Evolutionary conservation across 2,113 vertebrate species (phyloP).

Genomic region (rat (Rattus norvegicus)): DNA sequence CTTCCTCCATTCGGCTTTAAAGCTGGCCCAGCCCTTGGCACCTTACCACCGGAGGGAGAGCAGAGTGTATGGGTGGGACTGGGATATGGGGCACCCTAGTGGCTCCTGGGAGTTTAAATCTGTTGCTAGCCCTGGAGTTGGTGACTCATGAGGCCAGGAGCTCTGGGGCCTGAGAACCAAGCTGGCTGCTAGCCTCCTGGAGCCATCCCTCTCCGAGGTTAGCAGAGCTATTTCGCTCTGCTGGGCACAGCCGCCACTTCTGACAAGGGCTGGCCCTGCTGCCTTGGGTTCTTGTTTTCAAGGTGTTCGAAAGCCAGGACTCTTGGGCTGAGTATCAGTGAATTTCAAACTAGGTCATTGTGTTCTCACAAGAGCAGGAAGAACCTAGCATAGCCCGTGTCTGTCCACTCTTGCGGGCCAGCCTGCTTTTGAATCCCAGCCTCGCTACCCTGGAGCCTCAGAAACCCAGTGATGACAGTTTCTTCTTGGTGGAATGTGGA

Average conservation of each 20-base stretch:
- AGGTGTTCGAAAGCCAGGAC: background rate
- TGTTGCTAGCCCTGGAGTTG: background rate
- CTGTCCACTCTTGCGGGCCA: background rate
- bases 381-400: background rate
- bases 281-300: accelerated
- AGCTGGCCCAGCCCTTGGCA: slow-evolving; percentile 44
- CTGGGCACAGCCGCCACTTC: background rate
- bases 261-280: background rate
- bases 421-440: background rate
- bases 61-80: accelerated
- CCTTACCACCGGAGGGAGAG: accelerated
- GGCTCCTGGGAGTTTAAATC: background rate
- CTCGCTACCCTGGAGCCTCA: background rate
- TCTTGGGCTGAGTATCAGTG: background rate
- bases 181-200: background rate
- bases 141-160: background rate
- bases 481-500: background rate
- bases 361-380: background rate
- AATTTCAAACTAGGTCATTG: background rate
- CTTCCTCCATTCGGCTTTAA: background rate
- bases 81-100: background rate
- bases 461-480: accelerated
- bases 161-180: background rate
- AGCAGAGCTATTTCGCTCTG: background rate
- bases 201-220: accelerated